Evolutionary conservation across 2,797 vertebrate species (phyloP), one percentile per base, ranked within the genome.

Genomic region (Hipposideros larvatus): DNA sequence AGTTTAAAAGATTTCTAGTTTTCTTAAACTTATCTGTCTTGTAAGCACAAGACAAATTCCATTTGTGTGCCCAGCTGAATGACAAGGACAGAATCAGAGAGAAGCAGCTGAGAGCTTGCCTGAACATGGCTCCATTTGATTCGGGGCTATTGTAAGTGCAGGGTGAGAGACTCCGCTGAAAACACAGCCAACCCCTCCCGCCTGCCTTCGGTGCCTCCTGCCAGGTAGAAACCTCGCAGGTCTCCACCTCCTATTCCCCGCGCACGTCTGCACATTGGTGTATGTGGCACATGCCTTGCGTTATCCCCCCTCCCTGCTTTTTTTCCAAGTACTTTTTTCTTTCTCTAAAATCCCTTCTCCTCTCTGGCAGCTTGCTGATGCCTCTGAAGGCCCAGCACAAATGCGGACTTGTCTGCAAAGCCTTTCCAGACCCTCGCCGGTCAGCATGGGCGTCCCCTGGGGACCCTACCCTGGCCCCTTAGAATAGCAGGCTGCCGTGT

Each of bases 221-320:
- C 26, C 41, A 14, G 59, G 43, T 11, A 6, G 13, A 21, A 41
- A 43, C 21, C 37, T n/a, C 53, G 4, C 14, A 21, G 41, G 18
- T 57, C 16, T 3, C 57, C 78, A 66, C 26, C 22, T 51, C 57
- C 14, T 4, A 2, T 28, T 73, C 26, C 41, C 43, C 31, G 22
- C 1, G 2, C 22, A 31, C n/a, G 22, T 26, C 43, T 16, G 61
- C 59, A 11, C 43, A 3, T 3, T 2, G 7, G 22, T 61, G 7
- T 34, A 19, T 10, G 1, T 3, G 41, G 21, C 19, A 7, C n/a
- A 4, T n/a, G 8, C 14, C 19, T 55, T 9, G 4, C 5, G 0
- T 10, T 37, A 5, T n/a, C 6, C 24, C 5, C 3, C 2, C 11
- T 4, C 26, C 19, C 61, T 10, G 15, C 28, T 41, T 89, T 87